Percentiles rank a stretch among this genome's conserved stretches.
Conservation (phyloP, 2,797 vertebrate species). For the Sitta carolinensis region DNA sequence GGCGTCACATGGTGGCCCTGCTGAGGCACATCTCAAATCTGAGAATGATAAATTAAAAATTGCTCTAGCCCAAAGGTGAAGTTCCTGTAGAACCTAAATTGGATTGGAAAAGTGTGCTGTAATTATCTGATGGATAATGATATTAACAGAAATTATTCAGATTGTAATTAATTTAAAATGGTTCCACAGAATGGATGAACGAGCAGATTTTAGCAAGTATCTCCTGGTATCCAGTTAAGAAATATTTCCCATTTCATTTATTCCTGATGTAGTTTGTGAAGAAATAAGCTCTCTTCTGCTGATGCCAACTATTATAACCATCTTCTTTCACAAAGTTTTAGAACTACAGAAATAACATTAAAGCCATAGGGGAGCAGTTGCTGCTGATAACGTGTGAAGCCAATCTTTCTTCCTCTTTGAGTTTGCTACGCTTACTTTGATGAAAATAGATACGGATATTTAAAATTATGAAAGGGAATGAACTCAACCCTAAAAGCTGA, state of each 20-base stretch:
- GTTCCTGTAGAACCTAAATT: not conserved
- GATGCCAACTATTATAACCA: not conserved
- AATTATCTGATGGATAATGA: not conserved
- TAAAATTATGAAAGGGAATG: conserved; percentile 39
- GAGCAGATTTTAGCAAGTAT: not conserved
- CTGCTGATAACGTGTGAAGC: conserved; percentile 17
- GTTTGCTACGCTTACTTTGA: conserved; percentile 13
- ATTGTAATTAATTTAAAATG: conserved; percentile 17
- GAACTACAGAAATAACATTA: not conserved
- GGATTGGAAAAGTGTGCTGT: not conserved
- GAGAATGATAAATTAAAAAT: conserved; percentile 93
- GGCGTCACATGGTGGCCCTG: conserved; percentile 81
- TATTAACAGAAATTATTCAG: conserved; percentile 12
- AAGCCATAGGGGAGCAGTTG: conserved; percentile 15
- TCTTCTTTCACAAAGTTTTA: not conserved
- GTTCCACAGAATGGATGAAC: not conserved
- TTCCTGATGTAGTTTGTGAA: not conserved
- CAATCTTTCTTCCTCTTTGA: conserved; percentile 25
- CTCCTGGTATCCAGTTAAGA: not conserved
- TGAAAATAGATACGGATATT: conserved; percentile 44
- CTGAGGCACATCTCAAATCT: conserved; percentile 82
- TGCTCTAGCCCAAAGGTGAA: conserved; percentile 88
- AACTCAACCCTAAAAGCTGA: not conserved
- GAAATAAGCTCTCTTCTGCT: not conserved
- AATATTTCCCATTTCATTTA: not conserved